phyloP scores from a whole-genome alignment of 2,797 vertebrate genomes.

The Lutjanus argentimaculatus region DNA sequence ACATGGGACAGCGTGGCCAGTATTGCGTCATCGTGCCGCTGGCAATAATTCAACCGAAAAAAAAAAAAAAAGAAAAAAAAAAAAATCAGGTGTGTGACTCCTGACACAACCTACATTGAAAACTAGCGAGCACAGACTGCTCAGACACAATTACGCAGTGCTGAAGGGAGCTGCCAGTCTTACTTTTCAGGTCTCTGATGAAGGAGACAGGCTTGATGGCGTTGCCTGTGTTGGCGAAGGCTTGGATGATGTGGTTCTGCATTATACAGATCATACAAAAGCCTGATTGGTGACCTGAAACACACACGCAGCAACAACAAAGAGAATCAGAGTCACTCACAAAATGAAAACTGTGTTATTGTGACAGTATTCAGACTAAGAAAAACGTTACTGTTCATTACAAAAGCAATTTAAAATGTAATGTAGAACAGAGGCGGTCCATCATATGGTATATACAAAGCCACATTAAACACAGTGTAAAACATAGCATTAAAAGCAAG shows the following conservation, averaged over 20 bases:
- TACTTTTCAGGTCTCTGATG: constrained; percentile 97
- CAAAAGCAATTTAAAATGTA: background rate
- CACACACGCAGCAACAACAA: constrained; percentile 7
- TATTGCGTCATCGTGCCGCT: constrained; percentile 43
- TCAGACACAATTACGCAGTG: constrained; percentile 1
- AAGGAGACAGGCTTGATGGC: constrained; percentile 96
- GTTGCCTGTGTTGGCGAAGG: constrained; percentile 96
- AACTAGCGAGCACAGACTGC: constrained; percentile 2
- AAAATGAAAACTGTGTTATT: background rate
- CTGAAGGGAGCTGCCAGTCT: constrained; percentile 69
- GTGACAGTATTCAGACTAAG: background rate
- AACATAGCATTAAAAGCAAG: too few relatives aligned
- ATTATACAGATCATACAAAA: constrained; percentile 99
- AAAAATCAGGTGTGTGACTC: constrained; percentile 16
- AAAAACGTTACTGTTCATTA: background rate
- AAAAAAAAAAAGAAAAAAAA: background rate
- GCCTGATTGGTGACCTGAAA: constrained; percentile 92
- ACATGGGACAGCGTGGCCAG: constrained; percentile 33
- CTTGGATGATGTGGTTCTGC: constrained; percentile 96
- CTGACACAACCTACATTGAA: constrained; percentile 28
- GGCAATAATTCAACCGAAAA: constrained; percentile 14
- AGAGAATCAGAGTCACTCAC: background rate
- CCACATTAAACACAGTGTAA: background rate
- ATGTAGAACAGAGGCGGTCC: background rate
- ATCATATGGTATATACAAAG: background rate